Base-by-base conservation (phyloP, 2,888 invertebrate species). In the Molanna angustata region DNA sequence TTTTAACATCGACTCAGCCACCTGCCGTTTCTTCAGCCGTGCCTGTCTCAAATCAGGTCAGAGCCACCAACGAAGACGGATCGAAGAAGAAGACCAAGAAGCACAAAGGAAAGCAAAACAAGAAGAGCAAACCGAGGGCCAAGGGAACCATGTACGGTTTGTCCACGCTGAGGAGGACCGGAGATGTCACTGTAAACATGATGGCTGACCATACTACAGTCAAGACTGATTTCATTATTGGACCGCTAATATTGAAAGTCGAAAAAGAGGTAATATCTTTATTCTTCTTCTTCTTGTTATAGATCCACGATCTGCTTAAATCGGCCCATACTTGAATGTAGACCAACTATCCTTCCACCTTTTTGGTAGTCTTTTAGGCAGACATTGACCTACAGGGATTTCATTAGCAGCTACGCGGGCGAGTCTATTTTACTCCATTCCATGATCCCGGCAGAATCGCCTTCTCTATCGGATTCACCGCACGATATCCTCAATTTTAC, bases 161-260 rank as follows among this genome's bases (percentile, higher is more conserved):
- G 57, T 86, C 91, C 11, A 85, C 90, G 11, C 70, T 92, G 63
- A 84, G 84, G 65, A 80, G 91, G 63, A 84, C 83, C 43, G 90
- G 90, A 33, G 90, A 91, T 65, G 91, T 91, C 4, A 80, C 82
- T 48, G 89, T 91, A 41, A 87, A 84, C 67, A 85, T 89, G 68
- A 83, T 86, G 83, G 78, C 84, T 45, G 83, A 87, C 64, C 86
- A 89, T 64, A 90, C 90, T 2, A 90, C 88, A 48, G 86, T 92
- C 35, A 88, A 86, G 65, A 88, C 88, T 49, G 88, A 86, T 68
- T 91, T 92, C 66, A 81, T 85, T 17, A 73, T 92, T 52, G 91
- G 91, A 44, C 91, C 91, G 0, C 70, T 92, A 39, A 83, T 86
- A 18, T 71, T 92, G 57, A 84, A 87, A 70, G 91, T 88, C 1